These are phyloP conservation scores for Lingula anatina DNA, from an alignment of 2,888 invertebrate species.

Conservation along the genomic window DNA sequence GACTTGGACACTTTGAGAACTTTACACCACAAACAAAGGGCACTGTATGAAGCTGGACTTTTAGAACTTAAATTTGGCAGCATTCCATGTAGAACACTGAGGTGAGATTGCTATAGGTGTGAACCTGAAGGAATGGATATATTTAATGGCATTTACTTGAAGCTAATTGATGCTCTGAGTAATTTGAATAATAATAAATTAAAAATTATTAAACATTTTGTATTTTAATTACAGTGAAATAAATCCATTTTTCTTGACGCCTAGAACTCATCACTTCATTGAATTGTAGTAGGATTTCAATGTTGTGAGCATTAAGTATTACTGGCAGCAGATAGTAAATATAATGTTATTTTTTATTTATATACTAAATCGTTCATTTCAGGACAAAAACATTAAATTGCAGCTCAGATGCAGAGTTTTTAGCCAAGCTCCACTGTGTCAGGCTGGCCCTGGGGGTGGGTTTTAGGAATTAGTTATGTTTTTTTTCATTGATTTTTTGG, in stretches of 20 bases:
- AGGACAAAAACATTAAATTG: slow-evolving; percentile 85
- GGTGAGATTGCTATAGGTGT: slow-evolving; percentile 22
- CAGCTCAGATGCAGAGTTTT: slow-evolving; percentile 85
- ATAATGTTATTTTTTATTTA: slow-evolving; percentile 1
- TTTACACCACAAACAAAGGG: slow-evolving; percentile 57
- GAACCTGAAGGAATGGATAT: too few species aligned
- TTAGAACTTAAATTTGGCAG: slow-evolving; percentile 71
- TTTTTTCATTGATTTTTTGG: too few species aligned
- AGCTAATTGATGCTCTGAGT: too few species aligned
- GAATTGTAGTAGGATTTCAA: too few species aligned
- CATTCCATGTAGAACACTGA: slow-evolving; percentile 49
- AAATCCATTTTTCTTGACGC: too few species aligned
- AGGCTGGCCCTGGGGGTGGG: slow-evolving; percentile 73
- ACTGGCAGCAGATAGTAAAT: neutral
- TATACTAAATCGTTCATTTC: too few species aligned
- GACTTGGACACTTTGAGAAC: slow-evolving; percentile 80
- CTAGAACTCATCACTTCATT: too few species aligned
- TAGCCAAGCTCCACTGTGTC: slow-evolving; percentile 91
- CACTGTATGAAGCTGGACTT: slow-evolving; percentile 79
- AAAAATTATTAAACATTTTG: too few species aligned
- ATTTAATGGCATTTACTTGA: too few species aligned
- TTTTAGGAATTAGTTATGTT: slow-evolving; percentile 1
- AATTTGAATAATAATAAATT: too few species aligned
- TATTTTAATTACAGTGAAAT: too few species aligned
- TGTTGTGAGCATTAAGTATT: too few species aligned